phyloP scores from a whole-genome alignment of 2,888 invertebrate species.

The Trimorus sp. region DNA sequence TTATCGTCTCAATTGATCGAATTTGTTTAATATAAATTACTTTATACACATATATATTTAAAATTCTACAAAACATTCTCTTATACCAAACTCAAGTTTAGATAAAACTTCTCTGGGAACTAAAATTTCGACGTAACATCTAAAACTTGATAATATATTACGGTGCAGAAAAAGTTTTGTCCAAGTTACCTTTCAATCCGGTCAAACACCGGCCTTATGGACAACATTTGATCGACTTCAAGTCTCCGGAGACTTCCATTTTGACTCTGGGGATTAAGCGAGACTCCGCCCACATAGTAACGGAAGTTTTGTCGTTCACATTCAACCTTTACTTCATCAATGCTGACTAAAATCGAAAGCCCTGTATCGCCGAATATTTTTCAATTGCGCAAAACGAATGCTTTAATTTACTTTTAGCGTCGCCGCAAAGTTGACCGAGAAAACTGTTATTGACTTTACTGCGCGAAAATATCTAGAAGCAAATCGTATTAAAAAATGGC shows the following conservation, averaged over 20 bases:
- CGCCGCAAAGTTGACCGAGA: too few species aligned
- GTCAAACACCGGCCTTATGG: slow-evolving; percentile 68
- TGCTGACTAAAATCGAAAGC: slow-evolving; percentile 77
- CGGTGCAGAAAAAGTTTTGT: slow-evolving; percentile 75
- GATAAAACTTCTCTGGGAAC: slow-evolving; percentile 41
- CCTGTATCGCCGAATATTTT: slow-evolving; percentile 74
- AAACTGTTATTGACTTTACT: too few species aligned
- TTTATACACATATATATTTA: too few species aligned
- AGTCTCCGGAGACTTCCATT: slow-evolving; percentile 81
- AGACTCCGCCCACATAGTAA: slow-evolving; percentile 80
- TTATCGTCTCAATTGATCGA: too few species aligned
- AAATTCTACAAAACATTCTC: too few species aligned
- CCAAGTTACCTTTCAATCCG: slow-evolving; percentile 69
- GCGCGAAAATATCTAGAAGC: too few species aligned
- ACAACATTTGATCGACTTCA: slow-evolving; percentile 69
- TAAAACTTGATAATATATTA: slow-evolving; percentile 75
- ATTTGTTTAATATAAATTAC: too few species aligned
- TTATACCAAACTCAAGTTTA: slow-evolving; percentile 18
- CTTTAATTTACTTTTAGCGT: too few species aligned
- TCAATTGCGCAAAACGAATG: background rate
- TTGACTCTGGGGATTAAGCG: slow-evolving; percentile 82
- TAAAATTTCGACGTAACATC: slow-evolving; percentile 75
- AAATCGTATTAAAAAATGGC: too few species aligned
- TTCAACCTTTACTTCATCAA: slow-evolving; percentile 61
- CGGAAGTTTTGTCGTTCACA: slow-evolving; percentile 73